phyloP scores from a whole-genome alignment of 1,140 invertebrate genomes.

The Leptinotarsa undecemlineata region DNA sequence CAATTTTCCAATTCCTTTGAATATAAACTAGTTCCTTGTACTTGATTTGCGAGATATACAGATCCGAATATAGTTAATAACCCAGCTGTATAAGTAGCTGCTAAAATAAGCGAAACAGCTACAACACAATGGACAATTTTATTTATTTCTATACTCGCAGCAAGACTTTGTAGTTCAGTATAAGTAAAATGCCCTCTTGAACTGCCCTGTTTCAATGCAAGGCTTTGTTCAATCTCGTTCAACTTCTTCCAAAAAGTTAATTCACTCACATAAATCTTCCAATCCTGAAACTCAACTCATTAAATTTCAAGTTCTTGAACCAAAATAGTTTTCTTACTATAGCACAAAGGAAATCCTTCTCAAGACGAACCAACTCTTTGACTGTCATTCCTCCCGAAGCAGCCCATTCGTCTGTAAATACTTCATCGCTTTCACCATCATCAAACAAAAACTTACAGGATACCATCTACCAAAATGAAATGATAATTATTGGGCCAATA shows the following conservation, averaged over 20 bases:
- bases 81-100: slow-evolving; percentile 73
- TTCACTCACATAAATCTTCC: slow-evolving; percentile 77
- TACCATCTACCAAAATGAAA: slow-evolving; percentile 75
- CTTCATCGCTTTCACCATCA: slow-evolving; percentile 86
- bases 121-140: slow-evolving; percentile 62
- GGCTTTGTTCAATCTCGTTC: slow-evolving; percentile 67
- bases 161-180: slow-evolving; percentile 72
- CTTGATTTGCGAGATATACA: slow-evolving; percentile 65
- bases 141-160: slow-evolving; percentile 59
- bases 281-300: slow-evolving; percentile 66
- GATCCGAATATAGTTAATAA: slow-evolving; percentile 73
- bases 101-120: slow-evolving; percentile 67
- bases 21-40: slow-evolving; percentile 58
- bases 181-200: slow-evolving; percentile 82
- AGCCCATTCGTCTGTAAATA: slow-evolving; percentile 89
- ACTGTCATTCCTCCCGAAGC: slow-evolving; percentile 74
- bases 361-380: slow-evolving; percentile 78
- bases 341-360: slow-evolving; percentile 85
- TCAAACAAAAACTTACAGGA: slow-evolving; percentile 94
- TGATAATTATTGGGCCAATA: slow-evolving; percentile 11
- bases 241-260: slow-evolving; percentile 73
- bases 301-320: background rate
- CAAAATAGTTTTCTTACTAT: slow-evolving; percentile 68
- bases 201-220: slow-evolving; percentile 73
- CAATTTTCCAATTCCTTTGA: slow-evolving; percentile 21